Evolutionary conservation across 2,797 vertebrate genomes (phyloP).

Genomic region (Alectoris magna): DNA sequence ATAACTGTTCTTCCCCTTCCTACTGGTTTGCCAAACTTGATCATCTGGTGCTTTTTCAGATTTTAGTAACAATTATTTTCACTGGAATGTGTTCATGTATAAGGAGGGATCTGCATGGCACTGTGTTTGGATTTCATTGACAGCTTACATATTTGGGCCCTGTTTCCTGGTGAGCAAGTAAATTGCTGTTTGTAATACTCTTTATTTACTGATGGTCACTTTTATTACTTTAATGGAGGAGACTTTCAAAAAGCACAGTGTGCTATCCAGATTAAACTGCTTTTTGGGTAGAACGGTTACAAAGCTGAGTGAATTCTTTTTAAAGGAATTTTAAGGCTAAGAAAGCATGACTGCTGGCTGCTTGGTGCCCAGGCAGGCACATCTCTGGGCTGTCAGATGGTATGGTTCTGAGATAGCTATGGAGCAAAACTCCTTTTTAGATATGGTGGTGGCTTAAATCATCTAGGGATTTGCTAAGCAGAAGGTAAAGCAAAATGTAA

Average conservation of each 20-base stretch:
- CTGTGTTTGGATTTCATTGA: neutral
- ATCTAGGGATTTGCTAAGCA: neutral
- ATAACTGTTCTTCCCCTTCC: neutral
- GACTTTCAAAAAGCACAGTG: neutral
- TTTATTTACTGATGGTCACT: conserved; percentile 7
- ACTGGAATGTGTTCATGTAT: neutral
- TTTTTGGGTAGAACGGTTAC: conserved; percentile 16
- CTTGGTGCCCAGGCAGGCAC: neutral
- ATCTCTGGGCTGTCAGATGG: neutral
- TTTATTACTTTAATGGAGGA: neutral
- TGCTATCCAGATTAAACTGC: conserved; percentile 23
- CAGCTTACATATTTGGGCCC: neutral
- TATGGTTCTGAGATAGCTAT: neutral
- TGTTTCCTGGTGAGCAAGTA: neutral
- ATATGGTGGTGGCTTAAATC: neutral
- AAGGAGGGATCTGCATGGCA: neutral
- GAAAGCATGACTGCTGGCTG: neutral
- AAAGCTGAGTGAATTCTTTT: neutral
- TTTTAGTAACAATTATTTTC: neutral
- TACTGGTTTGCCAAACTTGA: neutral
- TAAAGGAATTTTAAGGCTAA: conserved; percentile 45
- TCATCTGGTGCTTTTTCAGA: neutral
- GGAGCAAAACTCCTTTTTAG: neutral
- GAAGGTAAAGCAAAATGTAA: conserved; percentile 25
- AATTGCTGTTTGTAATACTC: conserved; percentile 23